Evolutionary conservation across 2,113 vertebrate species (phyloP).

Genomic region (Xiphorhynchus elegans): DNA sequence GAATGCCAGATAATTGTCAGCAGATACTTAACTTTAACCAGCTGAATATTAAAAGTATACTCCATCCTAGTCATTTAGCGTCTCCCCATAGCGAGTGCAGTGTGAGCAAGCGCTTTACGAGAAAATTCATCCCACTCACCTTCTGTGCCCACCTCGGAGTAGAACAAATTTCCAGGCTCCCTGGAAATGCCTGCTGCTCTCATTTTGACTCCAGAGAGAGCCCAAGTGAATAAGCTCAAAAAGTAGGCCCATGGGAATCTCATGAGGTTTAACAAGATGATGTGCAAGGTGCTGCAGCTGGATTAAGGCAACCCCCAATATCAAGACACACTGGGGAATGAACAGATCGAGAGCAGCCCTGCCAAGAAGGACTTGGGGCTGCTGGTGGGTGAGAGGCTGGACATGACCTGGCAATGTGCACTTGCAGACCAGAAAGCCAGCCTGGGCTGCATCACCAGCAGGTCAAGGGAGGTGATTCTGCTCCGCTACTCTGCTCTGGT

Average conservation of each 20-base stretch:
- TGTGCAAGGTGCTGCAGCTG: not conserved
- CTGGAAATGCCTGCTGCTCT: not conserved
- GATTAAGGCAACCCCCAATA: not conserved
- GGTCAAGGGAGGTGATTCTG: not conserved
- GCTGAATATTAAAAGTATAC: not conserved
- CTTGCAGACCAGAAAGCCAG: not conserved
- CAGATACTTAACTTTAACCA: not conserved
- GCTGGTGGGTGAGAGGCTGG: not conserved
- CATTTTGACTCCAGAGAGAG: not conserved
- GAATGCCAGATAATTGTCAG: not conserved
- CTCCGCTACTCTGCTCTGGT: not conserved
- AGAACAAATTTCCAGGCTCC: not conserved
- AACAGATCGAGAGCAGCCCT: not conserved
- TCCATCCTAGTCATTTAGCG: not conserved
- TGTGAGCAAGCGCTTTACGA: not conserved
- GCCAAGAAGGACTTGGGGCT: rapidly evolving
- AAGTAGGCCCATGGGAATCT: not conserved
- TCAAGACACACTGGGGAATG: not conserved
- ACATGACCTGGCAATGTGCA: rapidly evolving
- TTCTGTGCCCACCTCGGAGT: rapidly evolving
- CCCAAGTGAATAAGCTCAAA: not conserved
- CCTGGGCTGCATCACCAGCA: not conserved
- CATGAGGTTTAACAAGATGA: rapidly evolving
- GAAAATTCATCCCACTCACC: not conserved
- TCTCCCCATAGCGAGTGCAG: not conserved